Conservation (phyloP, 2,113 vertebrate species). For the Serinus canaria region DNA sequence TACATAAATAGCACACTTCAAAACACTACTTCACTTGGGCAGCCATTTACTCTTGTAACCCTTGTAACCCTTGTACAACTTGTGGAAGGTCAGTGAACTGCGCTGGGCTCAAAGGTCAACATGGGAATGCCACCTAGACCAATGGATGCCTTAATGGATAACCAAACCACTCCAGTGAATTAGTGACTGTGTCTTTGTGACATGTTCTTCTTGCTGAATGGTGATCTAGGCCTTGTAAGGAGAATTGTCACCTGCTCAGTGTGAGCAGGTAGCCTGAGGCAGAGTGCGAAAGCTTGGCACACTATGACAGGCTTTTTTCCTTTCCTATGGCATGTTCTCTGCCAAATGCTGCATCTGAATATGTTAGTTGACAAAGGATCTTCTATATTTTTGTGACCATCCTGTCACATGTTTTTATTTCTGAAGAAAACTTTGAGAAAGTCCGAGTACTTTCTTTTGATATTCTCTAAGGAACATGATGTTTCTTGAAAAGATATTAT, state of each 20-base stretch:
- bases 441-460: neutral
- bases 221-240: neutral
- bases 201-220: neutral
- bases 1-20: neutral
- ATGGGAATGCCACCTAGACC: neutral
- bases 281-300: neutral
- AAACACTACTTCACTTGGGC: neutral
- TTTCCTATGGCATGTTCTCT: neutral
- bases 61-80: neutral
- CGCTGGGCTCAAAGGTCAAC: neutral
- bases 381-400: neutral
- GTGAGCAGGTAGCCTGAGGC: neutral
- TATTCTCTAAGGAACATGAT: neutral
- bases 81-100: neutral
- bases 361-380: neutral
- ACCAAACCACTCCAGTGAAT: neutral
- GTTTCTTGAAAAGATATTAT: neutral
- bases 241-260: neutral
- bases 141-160: rapidly evolving
- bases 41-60: neutral
- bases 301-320: neutral
- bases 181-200: neutral
- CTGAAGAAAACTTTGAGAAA: neutral
- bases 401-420: neutral
- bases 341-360: neutral